phyloP scores from a whole-genome alignment of 2,797 vertebrate species.

The Leuciscus waleckii region DNA sequence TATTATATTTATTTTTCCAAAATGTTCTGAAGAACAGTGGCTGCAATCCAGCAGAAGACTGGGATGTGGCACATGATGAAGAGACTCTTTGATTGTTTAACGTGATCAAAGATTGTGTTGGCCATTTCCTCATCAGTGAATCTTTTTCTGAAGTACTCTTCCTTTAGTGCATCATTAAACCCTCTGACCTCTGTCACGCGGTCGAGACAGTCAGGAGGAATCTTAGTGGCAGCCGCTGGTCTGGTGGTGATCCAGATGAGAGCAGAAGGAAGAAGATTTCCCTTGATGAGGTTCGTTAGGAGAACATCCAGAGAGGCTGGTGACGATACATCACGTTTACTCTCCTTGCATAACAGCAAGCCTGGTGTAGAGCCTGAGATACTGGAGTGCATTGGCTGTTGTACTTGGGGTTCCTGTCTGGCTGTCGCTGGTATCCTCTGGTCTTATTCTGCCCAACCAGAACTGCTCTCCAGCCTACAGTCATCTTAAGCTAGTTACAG shows the following conservation, averaged over 20 bases:
- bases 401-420: too few relatives aligned
- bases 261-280: background rate
- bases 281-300: background rate
- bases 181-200: background rate
- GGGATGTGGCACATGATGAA: background rate
- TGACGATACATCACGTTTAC: background rate
- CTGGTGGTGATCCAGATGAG: background rate
- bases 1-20: background rate
- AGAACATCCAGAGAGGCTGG: constrained; percentile 2
- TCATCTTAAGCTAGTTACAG: too few relatives aligned
- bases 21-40: constrained; percentile 1
- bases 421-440: too few relatives aligned
- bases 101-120: background rate
- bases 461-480: too few relatives aligned
- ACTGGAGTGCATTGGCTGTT: too few relatives aligned
- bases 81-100: constrained; percentile 33
- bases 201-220: background rate
- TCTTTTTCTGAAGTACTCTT: constrained; percentile 22
- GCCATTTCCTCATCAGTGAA: background rate
- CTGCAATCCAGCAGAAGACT: constrained; percentile 9
- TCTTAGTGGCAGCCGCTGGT: background rate
- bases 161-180: background rate
- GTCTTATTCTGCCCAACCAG: too few relatives aligned
- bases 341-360: too few relatives aligned
- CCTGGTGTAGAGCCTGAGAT: too few relatives aligned